Base-by-base conservation (phyloP, 2,888 invertebrate genomes). In the Alentia gelatinosa region DNA sequence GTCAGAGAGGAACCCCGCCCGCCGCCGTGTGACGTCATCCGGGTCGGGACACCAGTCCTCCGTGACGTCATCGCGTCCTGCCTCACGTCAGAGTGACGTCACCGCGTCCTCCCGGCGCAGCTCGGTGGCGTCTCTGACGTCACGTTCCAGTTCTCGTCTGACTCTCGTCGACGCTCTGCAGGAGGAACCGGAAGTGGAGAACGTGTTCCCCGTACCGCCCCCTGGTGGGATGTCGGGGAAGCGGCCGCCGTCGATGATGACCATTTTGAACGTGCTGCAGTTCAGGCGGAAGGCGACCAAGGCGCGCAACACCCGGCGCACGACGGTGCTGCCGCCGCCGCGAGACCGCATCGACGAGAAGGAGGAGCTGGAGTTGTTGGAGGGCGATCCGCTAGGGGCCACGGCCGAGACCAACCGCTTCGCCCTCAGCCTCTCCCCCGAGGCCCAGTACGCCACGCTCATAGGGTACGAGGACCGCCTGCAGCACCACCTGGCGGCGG, bases 381-480 rank as follows among this genome's bases (percentile, higher is more conserved):
- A 83, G 39, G 83, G 37, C 23, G 83, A 83, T 19, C 83, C 83
- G 3, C 40, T 40, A 1, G 37, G 26, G 7, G 40, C 39, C 83
- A 23, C 15, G 7, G 83, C 83, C 9, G 40, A 23, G 26, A 23
- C 39, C 3, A n/a, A 23, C 39, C 83, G 83, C 33, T 83, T 83
- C 26, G 26, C 83, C 83, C 40, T 40, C n/a, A 23, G 39, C 23
- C 83, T 83, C 23, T 83, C 83, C 33, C 23, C 23, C 3, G 83
- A 83, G 37, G 83, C 83, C 7, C 83, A 83, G 83, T 83, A n/a
- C 26, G 83, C 83, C 1, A 83, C 39, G 83, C 83, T 83, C 40
- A 83, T 37, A 19, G 83, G 83, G 9, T 83, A 83, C 40, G 83
- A 83, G 83, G 83, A 83, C 26, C 83, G 83, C 19, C 23, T 83